These are phyloP conservation scores for Cariama cristata DNA, from an alignment of 2,113 vertebrate species.

Conservation along the genomic window DNA sequence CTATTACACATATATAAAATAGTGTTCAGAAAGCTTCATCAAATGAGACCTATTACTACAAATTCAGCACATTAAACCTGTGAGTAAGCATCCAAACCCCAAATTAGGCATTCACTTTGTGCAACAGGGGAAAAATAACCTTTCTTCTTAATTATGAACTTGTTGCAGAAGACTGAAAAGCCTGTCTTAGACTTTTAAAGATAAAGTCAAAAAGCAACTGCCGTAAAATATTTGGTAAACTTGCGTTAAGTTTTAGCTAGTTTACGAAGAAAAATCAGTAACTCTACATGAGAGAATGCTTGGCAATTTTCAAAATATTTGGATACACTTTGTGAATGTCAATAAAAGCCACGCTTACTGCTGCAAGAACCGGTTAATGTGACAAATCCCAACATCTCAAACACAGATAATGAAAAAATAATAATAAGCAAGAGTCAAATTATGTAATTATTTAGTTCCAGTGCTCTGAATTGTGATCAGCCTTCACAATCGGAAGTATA, in stretches of 20 bases:
- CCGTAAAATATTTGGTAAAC: not conserved
- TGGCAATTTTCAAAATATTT: not conserved
- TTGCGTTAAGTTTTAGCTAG: not conserved
- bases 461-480: not conserved
- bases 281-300: not conserved
- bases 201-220: not conserved
- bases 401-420: not conserved
- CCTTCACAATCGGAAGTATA: conserved; percentile 6
- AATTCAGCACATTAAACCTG: not conserved
- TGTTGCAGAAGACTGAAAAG: not conserved
- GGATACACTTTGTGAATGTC: not conserved
- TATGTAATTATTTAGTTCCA: conserved; percentile 38
- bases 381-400: not conserved
- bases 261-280: not conserved
- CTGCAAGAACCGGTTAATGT: not conserved
- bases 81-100: not conserved
- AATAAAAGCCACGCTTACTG: not conserved
- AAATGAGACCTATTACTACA: not conserved
- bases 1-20: not conserved
- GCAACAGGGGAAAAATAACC: not conserved
- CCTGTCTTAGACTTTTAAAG: not conserved
- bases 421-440: not conserved
- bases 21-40: not conserved
- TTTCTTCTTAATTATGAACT: not conserved
- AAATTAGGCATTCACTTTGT: not conserved